Conservation (phyloP, 2,113 vertebrate species). For the Scolopax mira region DNA sequence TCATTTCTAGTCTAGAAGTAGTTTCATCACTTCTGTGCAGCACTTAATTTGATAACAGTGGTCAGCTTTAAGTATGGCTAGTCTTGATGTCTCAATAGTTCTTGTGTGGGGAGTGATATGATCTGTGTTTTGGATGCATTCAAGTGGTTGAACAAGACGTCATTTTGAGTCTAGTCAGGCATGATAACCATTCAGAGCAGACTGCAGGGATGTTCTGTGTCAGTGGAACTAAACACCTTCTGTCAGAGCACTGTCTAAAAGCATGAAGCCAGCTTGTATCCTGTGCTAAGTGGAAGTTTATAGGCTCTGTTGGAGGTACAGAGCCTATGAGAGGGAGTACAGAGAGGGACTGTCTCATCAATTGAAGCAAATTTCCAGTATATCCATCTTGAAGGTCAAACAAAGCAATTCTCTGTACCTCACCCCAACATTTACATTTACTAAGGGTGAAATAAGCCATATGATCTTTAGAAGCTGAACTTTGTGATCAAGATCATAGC, state of each 20-base stretch:
- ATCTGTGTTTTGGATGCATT: neutral
- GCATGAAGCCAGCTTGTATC: neutral
- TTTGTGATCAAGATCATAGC: neutral
- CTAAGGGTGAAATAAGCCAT: neutral
- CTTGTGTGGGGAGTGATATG: neutral
- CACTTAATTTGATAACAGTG: neutral
- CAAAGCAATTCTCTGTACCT: neutral
- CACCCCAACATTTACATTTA: neutral
- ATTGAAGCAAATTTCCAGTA: neutral
- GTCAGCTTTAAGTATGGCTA: neutral
- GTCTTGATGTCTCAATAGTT: neutral
- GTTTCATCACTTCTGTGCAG: neutral
- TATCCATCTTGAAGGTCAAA: neutral
- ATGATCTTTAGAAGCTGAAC: neutral
- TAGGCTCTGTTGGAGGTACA: neutral
- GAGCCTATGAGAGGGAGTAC: too few relatives aligned
- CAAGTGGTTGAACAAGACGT: fast-evolving
- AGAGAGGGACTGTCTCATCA: neutral
- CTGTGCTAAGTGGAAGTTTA: neutral
- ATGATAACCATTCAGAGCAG: neutral
- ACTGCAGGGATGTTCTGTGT: neutral
- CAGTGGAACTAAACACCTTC: neutral
- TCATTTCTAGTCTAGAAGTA: neutral
- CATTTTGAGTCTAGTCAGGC: neutral
- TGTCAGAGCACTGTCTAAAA: neutral